Conservation (phyloP, 2,888 invertebrate species). For the Synanthedon formicaeformis region DNA sequence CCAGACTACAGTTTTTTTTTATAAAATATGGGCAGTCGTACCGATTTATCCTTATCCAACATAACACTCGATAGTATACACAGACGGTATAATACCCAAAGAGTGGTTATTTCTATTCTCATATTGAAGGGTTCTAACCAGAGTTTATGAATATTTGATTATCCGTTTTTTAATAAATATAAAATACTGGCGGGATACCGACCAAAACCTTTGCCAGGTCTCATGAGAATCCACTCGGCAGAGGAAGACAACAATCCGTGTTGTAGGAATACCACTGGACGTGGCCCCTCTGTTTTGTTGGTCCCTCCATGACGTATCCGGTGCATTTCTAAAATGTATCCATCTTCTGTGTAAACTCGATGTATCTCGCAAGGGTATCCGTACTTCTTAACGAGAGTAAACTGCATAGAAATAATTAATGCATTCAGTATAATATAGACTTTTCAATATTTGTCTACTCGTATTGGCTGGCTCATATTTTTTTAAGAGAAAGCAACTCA, state of each 20-base stretch:
- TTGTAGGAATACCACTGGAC: conserved; percentile 76
- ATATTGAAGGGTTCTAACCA: not conserved
- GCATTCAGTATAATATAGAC: too few relatives aligned
- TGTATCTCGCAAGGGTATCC: conserved; percentile 82
- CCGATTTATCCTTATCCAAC: too few relatives aligned
- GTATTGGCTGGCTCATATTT: too few relatives aligned
- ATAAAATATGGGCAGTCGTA: too few relatives aligned
- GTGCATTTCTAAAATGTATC: conserved; percentile 84
- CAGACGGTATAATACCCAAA: too few relatives aligned
- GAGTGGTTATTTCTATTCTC: too few relatives aligned
- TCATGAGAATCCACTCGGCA: conserved; percentile 82
- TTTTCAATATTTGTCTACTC: too few relatives aligned
- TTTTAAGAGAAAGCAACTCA: too few relatives aligned
- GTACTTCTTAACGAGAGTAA: conserved; percentile 55
- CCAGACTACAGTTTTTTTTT: too few relatives aligned
- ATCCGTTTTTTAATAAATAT: not conserved
- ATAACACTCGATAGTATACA: too few relatives aligned
- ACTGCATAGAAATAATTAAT: conserved; percentile 18
- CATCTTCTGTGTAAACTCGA: conserved; percentile 79
- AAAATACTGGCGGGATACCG: conserved; percentile 8
- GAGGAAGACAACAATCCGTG: conserved; percentile 86
- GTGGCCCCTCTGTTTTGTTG: conserved; percentile 16
- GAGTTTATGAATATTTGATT: not conserved
- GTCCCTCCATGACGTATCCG: conserved; percentile 75
- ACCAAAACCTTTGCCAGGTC: conserved; percentile 72